phyloP scores from a whole-genome alignment of 2,797 vertebrate species.

The Sebastes cheni region DNA sequence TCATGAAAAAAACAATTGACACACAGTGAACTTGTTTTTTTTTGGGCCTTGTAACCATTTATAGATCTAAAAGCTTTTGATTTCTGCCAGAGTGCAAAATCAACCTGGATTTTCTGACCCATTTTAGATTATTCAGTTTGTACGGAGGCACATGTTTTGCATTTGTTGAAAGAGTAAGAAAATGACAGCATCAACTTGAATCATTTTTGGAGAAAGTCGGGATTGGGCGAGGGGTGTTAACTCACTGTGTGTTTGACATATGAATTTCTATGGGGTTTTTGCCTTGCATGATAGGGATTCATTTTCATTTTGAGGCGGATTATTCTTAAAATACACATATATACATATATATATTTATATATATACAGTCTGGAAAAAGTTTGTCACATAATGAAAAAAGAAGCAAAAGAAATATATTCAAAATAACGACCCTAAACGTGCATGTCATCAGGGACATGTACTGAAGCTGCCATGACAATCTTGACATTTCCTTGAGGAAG shows the following conservation, averaged over 20 bases:
- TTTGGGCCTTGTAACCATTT: neutral
- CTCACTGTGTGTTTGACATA: neutral
- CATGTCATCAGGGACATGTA: neutral
- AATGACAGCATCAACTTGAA: neutral
- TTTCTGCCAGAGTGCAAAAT: neutral
- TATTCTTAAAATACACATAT: neutral
- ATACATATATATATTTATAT: no score
- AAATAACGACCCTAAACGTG: neutral
- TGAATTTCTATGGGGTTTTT: neutral
- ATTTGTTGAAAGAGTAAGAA: neutral
- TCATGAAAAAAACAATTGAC: neutral
- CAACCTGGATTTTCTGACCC: neutral
- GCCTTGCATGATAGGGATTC: neutral
- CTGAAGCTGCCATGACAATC: slow-evolving; percentile 7
- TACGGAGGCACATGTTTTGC: neutral
- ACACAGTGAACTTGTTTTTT: neutral
- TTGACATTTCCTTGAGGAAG: slow-evolving; percentile 17
- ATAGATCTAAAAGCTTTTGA: neutral
- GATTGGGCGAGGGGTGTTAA: no score
- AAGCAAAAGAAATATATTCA: neutral
- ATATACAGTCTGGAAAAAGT: neutral
- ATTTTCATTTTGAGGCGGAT: neutral
- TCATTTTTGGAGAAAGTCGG: neutral
- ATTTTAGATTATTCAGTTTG: neutral
- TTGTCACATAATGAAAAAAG: neutral